Base-by-base conservation (phyloP, 2,888 invertebrate species). In the Schizotus pectinicornis region DNA sequence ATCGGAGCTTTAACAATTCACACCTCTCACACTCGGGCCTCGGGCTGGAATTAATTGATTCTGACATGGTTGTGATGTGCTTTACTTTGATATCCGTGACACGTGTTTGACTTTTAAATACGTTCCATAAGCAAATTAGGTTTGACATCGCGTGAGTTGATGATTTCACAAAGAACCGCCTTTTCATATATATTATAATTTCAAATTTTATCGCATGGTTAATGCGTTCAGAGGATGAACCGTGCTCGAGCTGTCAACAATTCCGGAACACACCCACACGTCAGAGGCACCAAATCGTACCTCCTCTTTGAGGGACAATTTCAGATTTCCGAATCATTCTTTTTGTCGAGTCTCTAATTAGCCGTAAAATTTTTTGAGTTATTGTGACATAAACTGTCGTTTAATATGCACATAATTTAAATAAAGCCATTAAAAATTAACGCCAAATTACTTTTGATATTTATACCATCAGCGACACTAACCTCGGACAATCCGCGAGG, bases 41-140 rank as follows among this genome's bases (percentile, higher is more conserved):
- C 54, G 35, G 62, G 65, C 67, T 47, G 55, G 58, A 52, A 57
- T 62, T 67, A 67, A 65, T 69, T 67, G 67, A 67, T 67, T 64
- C 64, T 65, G 66, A 67, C 64, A 62, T 60, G 64, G 55, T 59
- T 58, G 55, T 61, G 62, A 63, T 61, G 61, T 62, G 62, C 66
- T 57, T 67, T 57, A 65, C 60, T 61, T 65, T 63, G 64, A 62
- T 52, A 59, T 58, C 60, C 61, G 56, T 54, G 59, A 63, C 63
- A 56, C 62, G 61, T 65, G 63, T 59, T 61, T 59, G 49, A 62
- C 61, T 57, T 59, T 62, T 63, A 60, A 47, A 60, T 61, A 54
- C 51, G 54, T 62, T 58, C 59, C 5, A 22, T 58, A 61, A 60
- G 56, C 56, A 56, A 60, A 60, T 60, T 60, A 53, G 56, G 56